These are phyloP conservation scores for Patagioenas fasciata DNA, from an alignment of 2,113 vertebrate genomes.

Conservation along the genomic window DNA sequence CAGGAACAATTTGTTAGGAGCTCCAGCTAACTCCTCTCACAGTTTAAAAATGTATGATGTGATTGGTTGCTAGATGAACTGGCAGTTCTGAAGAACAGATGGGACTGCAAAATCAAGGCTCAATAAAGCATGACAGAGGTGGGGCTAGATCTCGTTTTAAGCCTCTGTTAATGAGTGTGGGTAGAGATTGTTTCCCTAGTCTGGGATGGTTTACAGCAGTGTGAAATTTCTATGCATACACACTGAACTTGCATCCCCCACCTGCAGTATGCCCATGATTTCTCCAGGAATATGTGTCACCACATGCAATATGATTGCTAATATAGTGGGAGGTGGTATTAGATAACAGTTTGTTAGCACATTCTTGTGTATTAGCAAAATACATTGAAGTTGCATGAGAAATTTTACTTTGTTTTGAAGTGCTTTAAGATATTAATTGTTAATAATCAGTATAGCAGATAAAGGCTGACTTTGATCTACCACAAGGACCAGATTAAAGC, in stretches of 20 bases:
- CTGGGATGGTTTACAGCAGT: background rate
- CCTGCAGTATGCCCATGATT: background rate
- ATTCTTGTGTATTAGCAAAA: background rate
- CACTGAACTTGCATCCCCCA: background rate
- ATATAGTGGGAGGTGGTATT: background rate
- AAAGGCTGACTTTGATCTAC: background rate
- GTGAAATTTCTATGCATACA: conserved; percentile 1
- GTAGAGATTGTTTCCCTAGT: background rate
- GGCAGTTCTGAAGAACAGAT: conserved; percentile 41
- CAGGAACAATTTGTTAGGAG: conserved; percentile 33
- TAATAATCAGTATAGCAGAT: background rate
- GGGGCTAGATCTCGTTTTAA: background rate
- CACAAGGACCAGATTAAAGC: background rate
- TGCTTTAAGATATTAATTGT: background rate
- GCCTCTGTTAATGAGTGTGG: background rate
- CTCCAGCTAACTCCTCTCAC: background rate
- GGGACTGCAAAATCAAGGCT: background rate
- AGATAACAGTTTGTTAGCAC: background rate
- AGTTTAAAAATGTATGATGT: background rate
- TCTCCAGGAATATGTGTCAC: background rate
- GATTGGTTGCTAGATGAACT: conserved; percentile 20
- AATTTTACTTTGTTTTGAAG: background rate
- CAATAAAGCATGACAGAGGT: background rate
- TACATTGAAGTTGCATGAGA: background rate
- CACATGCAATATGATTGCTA: background rate